Percentiles rank a stretch among this genome's conserved stretches.
These are phyloP conservation scores for Craterocephalus amniculus DNA, from an alignment of 2,797 vertebrate species.

Conservation along the genomic window DNA sequence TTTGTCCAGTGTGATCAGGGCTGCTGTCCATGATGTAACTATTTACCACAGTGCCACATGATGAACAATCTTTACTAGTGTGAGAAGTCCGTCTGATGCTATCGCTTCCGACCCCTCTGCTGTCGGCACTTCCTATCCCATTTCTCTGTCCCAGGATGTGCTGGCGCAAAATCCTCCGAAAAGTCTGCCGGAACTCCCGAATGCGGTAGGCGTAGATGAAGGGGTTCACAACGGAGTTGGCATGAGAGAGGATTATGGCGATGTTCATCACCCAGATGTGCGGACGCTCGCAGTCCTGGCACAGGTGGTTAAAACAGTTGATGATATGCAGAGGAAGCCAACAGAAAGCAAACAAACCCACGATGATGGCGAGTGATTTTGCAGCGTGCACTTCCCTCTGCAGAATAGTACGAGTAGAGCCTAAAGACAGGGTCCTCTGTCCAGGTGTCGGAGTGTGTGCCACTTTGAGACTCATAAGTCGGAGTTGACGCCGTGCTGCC, in stretches of 20 bases:
- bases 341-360: slow-evolving; percentile 93
- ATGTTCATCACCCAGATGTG: slow-evolving; percentile 91
- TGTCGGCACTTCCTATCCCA: slow-evolving; percentile 4
- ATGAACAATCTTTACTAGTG: slow-evolving; percentile 74
- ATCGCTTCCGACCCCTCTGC: slow-evolving; percentile 56
- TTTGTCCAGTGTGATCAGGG: slow-evolving; percentile 23
- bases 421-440: slow-evolving; percentile 63
- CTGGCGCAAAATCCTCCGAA: slow-evolving; percentile 89
- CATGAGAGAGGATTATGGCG: slow-evolving; percentile 93
- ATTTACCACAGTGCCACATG: slow-evolving; percentile 74
- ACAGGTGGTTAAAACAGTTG: slow-evolving; percentile 92
- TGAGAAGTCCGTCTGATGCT: slow-evolving; percentile 61
- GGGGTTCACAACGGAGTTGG: slow-evolving; percentile 97
- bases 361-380: slow-evolving; percentile 95
- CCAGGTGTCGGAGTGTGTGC: slow-evolving; percentile 50
- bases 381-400: slow-evolving; percentile 95
- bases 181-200: slow-evolving; percentile 93
- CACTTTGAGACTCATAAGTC: slow-evolving; percentile 89
- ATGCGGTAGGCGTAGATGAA: slow-evolving; percentile 97
- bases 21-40: slow-evolving; percentile 59
- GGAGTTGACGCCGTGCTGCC: slow-evolving; percentile 92
- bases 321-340: slow-evolving; percentile 96
- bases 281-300: slow-evolving; percentile 78
- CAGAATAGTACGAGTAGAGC: slow-evolving; percentile 82
- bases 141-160: slow-evolving; percentile 82